A percentile compares a stretch with the other conserved stretches of the same genome.
Evolutionary conservation across 2,888 invertebrate species (phyloP).

Genomic region (Euplagia quadripunctaria): DNA sequence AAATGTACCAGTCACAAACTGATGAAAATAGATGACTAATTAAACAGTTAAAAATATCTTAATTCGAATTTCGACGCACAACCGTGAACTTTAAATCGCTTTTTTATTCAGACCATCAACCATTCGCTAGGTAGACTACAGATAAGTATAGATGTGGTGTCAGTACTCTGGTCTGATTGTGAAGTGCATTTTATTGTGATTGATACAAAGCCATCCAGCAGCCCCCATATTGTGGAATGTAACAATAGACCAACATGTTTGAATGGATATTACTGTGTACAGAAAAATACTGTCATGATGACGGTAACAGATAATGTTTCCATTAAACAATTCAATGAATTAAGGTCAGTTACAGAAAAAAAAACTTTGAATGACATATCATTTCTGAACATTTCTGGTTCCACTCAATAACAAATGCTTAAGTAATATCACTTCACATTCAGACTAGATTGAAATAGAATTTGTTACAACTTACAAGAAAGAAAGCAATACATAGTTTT

Average conservation of each 20-base stretch:
- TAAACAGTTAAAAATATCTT: not conserved
- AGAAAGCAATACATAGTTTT: too few species aligned
- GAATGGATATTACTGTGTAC: not conserved
- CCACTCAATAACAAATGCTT: not conserved
- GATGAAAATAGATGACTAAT: not conserved
- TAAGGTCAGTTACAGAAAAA: not conserved
- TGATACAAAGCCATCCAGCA: not conserved
- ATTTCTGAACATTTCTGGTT: not conserved
- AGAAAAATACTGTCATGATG: not conserved
- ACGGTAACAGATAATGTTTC: not conserved
- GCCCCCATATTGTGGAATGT: not conserved
- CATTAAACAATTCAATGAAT: not conserved
- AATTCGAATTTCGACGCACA: not conserved
- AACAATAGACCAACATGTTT: not conserved
- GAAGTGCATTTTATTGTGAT: slow-evolving; percentile 5
- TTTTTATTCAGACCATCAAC: not conserved
- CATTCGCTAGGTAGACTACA: not conserved
- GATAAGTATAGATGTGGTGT: not conserved
- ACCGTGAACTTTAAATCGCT: not conserved
- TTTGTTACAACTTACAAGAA: not conserved
- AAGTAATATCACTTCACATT: not conserved
- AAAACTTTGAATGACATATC: not conserved
- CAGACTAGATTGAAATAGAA: not conserved
- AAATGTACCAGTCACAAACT: not conserved
- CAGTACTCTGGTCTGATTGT: slow-evolving; percentile 9